Evolutionary conservation across 2,888 invertebrate genomes (phyloP).

Genomic region (Hydriomena furcata): DNA sequence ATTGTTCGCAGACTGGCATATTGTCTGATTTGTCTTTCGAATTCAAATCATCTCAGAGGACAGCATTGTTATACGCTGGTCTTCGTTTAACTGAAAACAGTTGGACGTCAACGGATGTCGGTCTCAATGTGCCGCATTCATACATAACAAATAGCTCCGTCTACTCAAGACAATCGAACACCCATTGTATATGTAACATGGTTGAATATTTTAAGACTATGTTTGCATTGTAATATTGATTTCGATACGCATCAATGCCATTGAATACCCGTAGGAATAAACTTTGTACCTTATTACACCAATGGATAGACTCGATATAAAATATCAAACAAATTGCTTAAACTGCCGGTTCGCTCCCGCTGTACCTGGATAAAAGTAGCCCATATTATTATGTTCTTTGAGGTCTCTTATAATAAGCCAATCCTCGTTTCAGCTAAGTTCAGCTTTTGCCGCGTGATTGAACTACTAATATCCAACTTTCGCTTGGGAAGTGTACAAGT

Average conservation of each 20-base stretch:
- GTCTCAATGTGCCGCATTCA: constrained; percentile 58
- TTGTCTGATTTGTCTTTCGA: constrained; percentile 55
- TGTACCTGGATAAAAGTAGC: too few species aligned
- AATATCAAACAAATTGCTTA: too few species aligned
- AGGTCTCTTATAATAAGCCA: too few species aligned
- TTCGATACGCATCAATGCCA: constrained; percentile 28
- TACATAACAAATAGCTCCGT: constrained; percentile 67
- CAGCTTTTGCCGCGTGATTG: too few species aligned
- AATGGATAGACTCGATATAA: too few species aligned
- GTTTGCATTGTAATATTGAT: constrained; percentile 36
- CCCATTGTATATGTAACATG: constrained; percentile 58
- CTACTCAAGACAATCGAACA: constrained; percentile 60
- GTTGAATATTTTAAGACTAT: constrained; percentile 53
- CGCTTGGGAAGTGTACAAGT: too few species aligned
- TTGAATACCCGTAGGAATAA: constrained; percentile 35
- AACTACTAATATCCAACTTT: too few species aligned
- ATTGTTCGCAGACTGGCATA: constrained; percentile 42
- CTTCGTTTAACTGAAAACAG: constrained; percentile 71
- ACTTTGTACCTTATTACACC: background rate
- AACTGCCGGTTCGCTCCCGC: too few species aligned
- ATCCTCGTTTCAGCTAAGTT: too few species aligned
- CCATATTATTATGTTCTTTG: too few species aligned
- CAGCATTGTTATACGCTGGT: constrained; percentile 62
- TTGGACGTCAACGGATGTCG: constrained; percentile 71
- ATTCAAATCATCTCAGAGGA: constrained; percentile 55